Evolutionary conservation across 2,888 invertebrate species (phyloP), one percentile per base, ranked within the genome.

Genomic region (Oeneis ivallda): DNA sequence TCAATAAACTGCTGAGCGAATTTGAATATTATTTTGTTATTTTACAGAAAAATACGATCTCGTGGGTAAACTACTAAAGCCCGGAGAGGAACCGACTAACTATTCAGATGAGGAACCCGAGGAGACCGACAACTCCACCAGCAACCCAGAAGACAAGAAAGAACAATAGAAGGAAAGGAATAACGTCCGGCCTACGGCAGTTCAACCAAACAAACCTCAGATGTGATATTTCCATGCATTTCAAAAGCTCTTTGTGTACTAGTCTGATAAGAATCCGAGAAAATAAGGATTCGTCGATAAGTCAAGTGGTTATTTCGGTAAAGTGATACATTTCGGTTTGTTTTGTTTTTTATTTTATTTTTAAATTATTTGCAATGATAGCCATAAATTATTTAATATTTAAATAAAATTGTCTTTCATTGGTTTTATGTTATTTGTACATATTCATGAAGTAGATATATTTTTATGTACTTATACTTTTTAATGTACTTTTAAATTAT

Each of bases 101-200:
- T 98, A 98, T 86, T 96, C 97, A 0, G 98, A 98, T 78, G 98
- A 98, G 77, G 98, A 98, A 74, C 94, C 76, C 84, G 95, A 86
- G 56, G 92, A 92, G 52, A 85, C 89, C 0, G 90, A 90, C 71
- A 79, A 80, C 39, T 85, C 89, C 3, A 79, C 81, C 53, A 79
- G 75, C 68, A 82, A 79, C 37, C 80, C 84, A 9, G 72, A 80
- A 19, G 86, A 86, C 59, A 87, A 88, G 72, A 91, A 90, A 66
- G 80, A 81, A 56, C 82, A 83, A 74, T 89, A 86, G 58, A 58
- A 26, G 3, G 15, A 17, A 13, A 52, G 11, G n/a, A 13, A 49
- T 39, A 15, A 39, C 15, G 7, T 34, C 10, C 11, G 13, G 59
- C 41, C 56, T 56, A 10, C 19, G 13, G 52, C 50, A 57, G 62